Evolutionary conservation across 2,113 vertebrate species (phyloP), one percentile per base, ranked within the genome.

Genomic region (Lasiurus borealis): DNA sequence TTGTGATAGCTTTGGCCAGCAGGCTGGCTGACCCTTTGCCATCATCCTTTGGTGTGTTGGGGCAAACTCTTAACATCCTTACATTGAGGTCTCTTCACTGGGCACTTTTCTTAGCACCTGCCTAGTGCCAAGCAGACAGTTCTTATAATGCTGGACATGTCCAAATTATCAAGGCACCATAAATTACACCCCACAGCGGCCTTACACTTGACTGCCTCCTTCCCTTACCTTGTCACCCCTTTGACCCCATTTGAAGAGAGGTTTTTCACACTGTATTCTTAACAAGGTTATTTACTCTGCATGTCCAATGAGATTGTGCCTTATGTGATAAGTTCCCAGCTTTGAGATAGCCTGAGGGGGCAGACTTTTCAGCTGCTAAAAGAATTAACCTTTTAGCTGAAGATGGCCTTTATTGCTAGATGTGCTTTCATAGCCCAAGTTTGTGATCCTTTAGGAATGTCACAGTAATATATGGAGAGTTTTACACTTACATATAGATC

Each of bases 331-430:
- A 62, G 23, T 83, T 77, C 76, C 88, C 48, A 78, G 88, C 69
- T 85, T 71, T 75, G 72, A 90, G 88, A 46, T 77, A 68, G 71
- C 72, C 81, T 5, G 0, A 52, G 68, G 82, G 54, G 72, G 48
- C 68, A 64, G 59, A 85, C n/a, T 88, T 91, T 59, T 75, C 84
- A 90, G 85, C 52, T 75, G 77, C 85, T 94, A 16, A 75, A 90
- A 94, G 71, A 95, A 96, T 90, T 93, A 96, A 95, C 90, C 85
- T 96, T 93, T 92, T 85, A 90, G 59, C 34, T 34, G 72, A 92
- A 82, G 85, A 87, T 88, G 81, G 66, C 81, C 52, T 62, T 92
- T 72, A 21, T n/a, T 71, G 78, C 72, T 54, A 23, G 83, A 29
- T 87, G n/a, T 59, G 81, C 72, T 72, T 87, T 94, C 68, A 68